Evolutionary conservation across 2,888 invertebrate species (phyloP), one percentile per base, ranked within the genome.

Genomic region (Sinohyriopsis cumingii): DNA sequence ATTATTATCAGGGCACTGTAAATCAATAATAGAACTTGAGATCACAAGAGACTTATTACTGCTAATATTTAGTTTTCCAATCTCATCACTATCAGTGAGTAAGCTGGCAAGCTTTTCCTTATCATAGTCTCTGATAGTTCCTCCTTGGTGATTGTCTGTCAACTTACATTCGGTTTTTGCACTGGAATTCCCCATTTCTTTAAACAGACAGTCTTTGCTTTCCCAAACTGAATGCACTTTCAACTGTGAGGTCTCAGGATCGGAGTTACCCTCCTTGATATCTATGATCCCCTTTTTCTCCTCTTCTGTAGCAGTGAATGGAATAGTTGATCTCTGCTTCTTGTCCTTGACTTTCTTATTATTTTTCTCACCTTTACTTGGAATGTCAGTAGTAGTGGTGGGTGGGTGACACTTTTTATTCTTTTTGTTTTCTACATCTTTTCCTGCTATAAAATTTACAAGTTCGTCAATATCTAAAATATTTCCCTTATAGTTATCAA

Each of bases 391-490:
- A 60, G 71, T 63, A 67, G 66, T 71, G 15, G 67, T 69, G 12
- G 53, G 19, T 24, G 65, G 64, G 53, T 55, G 53, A 55, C 66
- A 24, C 70, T 79, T 78, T 67, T 78, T 81, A 56, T 71, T 60
- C 65, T 79, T 78, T 63, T 76, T 78, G 59, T 68, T 73, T 25
- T 75, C 75, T 65, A 67, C 78, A 71, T 77, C 74, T 67, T 82
- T 79, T 57, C 79, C 83, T 74, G 79, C 83, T 64, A 86, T 84
- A 67, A 83, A 84, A 60, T 78, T 71, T 9, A 86, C 71, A 22
- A 86, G 72, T 62, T 81, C 80, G 12, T 85, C 84, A 57, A 83
- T 66, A 53, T 66, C 64, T 53, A 20, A 59, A 65, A 76, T 80
- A 69, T 81, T 65, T 22, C 86, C 86, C 56, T 78, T 77, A 75